A percentile compares a stretch with the other conserved stretches of the same genome.
Conservation (phyloP, 2,113 vertebrate species). For the Microtus ochrogaster region DNA sequence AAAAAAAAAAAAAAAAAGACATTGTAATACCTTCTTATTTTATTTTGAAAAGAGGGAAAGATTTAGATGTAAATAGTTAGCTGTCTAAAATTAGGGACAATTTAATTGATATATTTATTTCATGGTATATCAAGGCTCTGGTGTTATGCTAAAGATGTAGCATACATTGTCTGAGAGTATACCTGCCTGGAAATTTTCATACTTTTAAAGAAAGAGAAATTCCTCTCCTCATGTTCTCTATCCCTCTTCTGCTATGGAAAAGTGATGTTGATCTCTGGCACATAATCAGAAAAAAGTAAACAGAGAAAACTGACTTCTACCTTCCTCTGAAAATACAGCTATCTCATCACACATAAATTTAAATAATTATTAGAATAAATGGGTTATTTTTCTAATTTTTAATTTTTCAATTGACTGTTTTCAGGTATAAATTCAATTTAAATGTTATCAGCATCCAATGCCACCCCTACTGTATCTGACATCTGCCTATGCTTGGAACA, state of each 20-base stretch:
- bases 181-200: background rate
- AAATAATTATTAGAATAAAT: background rate
- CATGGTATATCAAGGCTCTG: background rate
- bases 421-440: background rate
- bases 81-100: background rate
- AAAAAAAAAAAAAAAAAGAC: background rate
- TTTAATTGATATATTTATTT: background rate
- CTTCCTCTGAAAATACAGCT: background rate
- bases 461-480: background rate
- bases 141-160: background rate
- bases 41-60: background rate
- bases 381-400: background rate
- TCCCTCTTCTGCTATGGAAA: fast-evolving
- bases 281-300: background rate
- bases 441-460: background rate
- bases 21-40: background rate
- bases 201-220: constrained; percentile 14
- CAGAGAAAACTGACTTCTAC: background rate
- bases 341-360: background rate
- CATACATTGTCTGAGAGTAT: background rate
- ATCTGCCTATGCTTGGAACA: background rate
- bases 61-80: background rate
- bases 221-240: fast-evolving
- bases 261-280: background rate
- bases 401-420: background rate